Base-by-base conservation (phyloP, 2,888 invertebrate genomes). In the Callosobruchus maculatus region DNA sequence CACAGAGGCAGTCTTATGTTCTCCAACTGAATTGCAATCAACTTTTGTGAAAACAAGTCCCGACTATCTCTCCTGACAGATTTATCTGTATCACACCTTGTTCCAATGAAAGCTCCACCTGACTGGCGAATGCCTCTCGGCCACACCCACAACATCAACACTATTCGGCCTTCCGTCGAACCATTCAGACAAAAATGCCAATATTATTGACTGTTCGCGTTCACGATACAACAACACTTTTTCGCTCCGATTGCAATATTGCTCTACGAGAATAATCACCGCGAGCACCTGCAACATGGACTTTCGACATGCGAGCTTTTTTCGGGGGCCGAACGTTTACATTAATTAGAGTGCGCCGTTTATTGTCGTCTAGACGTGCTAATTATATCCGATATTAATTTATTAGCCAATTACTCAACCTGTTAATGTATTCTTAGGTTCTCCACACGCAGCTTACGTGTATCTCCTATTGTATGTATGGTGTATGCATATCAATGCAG, bases 281-380 rank as follows among this genome's bases (percentile, higher is more conserved):
- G 9, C 30, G 13, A 13, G 49, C 49, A 49, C 49, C 49, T 49
- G 49, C 49, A 13, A 18, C 13, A 49, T 49, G 49, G 49, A 49
- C 49, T 49, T 49, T 49, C 49, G 49, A 49, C 49, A 49, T 49
- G 49, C 49, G 68, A 21, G 21, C 22, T 21, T 68, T 68, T 68
- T 68, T 22, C 68, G 68, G 68, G 21, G 2, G 22, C 5, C 9
- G 21, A 68, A 20, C 22, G 22, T 68, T 68, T 68, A 21, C 68
- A 68, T 68, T 68, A 21, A 22, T 71, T 30, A 71, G 21, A 30
- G 22, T 71, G 31, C 30, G 71, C 26, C 30, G 30, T 71, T 30
- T 71, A 70, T 70, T 21, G 70, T 26, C 26, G 70, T 70, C 70
- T 70, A 70, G 70, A 70, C 70, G 26, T 70, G 21, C 26, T 70